phyloP scores from a whole-genome alignment of 2,888 invertebrate species.

The Sphaerophoria taeniata region DNA sequence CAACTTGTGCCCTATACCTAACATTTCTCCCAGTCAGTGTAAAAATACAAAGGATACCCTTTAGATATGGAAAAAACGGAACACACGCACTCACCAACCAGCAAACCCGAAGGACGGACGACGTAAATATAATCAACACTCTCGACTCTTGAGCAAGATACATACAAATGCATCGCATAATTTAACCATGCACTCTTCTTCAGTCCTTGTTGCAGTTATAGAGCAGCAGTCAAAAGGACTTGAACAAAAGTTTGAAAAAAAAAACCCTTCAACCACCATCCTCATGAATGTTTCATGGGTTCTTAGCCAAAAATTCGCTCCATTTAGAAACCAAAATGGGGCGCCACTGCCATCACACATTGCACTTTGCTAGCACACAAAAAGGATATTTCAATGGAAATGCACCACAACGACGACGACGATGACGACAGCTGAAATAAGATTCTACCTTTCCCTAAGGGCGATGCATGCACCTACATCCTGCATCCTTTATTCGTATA shows the following conservation, averaged over 20 bases:
- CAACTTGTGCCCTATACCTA: background rate
- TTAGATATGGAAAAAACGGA: background rate
- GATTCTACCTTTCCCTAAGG: conserved; percentile 54
- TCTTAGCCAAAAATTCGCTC: conserved; percentile 67
- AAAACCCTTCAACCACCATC: conserved; percentile 1
- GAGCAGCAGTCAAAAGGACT: background rate
- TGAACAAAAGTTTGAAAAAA: background rate
- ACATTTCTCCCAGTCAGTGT: background rate
- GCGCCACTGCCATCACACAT: conserved; percentile 44
- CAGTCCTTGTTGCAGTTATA: conserved; percentile 21
- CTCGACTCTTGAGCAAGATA: conserved; percentile 49
- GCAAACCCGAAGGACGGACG: background rate
- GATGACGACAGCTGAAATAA: conserved; percentile 63
- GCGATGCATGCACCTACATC: conserved; percentile 47
- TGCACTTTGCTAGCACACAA: conserved; percentile 38
- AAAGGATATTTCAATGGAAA: conserved; percentile 37
- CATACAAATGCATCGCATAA: conserved; percentile 64
- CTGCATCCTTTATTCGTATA: conserved; percentile 34
- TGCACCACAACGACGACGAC: conserved; percentile 32
- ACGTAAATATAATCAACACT: conserved; percentile 50
- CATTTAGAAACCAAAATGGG: conserved; percentile 54
- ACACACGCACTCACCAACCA: conserved; percentile 21
- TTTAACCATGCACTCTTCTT: conserved; percentile 61
- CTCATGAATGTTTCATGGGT: conserved; percentile 68
- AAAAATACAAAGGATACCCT: conserved; percentile 30